phyloP scores from a whole-genome alignment of 2,888 invertebrate genomes.

The Phyto melanocephala region DNA sequence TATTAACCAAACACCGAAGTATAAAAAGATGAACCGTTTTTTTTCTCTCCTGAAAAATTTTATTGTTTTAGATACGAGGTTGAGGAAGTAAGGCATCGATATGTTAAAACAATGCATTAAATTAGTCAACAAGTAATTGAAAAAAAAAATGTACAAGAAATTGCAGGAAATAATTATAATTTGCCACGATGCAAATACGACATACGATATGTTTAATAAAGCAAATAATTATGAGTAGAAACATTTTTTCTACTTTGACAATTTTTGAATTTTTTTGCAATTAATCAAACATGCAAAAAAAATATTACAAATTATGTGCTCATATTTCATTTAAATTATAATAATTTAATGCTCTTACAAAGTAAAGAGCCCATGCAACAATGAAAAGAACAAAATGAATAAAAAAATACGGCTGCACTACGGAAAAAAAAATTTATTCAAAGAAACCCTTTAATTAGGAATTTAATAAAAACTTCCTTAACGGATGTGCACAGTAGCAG shows the following conservation, averaged over 20 bases:
- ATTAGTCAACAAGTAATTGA: constrained; percentile 24
- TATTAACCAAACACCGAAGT: too few relatives aligned
- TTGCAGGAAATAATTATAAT: constrained; percentile 33
- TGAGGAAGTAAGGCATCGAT: too few relatives aligned
- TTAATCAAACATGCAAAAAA: background rate
- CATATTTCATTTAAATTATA: constrained; percentile 54
- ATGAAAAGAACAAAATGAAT: background rate
- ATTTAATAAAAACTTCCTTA: constrained; percentile 55
- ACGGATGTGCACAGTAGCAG: constrained; percentile 49
- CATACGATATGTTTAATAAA: constrained; percentile 57
- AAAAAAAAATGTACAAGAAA: constrained; percentile 28
- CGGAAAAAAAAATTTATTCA: constrained; percentile 22
- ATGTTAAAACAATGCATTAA: background rate
- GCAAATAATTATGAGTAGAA: constrained; percentile 51
- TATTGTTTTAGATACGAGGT: too few relatives aligned
- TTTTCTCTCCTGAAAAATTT: too few relatives aligned
- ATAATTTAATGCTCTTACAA: constrained; percentile 38
- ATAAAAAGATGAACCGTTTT: too few relatives aligned
- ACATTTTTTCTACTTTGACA: background rate
- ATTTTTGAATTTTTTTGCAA: background rate
- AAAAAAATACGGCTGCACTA: background rate
- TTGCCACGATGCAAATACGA: background rate
- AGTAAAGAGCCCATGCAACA: background rate
- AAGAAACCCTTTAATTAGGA: constrained; percentile 58
- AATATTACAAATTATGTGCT: constrained; percentile 11